Percentiles rank a stretch among this genome's conserved stretches.
Conservation (phyloP, 2,113 vertebrate genomes). For the Tachysurus fulvidraco region DNA sequence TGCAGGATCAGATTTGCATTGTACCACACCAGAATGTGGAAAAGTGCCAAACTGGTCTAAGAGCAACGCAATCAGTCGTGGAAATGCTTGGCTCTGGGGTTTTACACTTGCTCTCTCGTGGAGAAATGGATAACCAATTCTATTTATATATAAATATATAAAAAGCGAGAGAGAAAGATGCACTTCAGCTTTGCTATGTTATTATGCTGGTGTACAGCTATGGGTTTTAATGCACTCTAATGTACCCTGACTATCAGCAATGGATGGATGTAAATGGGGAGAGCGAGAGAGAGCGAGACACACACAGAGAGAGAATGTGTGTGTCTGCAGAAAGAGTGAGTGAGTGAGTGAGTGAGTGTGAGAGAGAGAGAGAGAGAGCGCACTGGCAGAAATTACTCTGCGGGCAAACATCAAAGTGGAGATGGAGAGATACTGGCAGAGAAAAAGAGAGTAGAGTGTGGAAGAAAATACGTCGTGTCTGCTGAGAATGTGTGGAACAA, state of each 20-base stretch:
- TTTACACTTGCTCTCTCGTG: neutral
- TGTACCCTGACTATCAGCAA: conserved; percentile 28
- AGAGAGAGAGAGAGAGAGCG: conserved; percentile 26
- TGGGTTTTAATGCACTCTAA: conserved; percentile 51
- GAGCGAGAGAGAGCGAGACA: neutral
- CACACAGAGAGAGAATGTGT: conserved; percentile 10
- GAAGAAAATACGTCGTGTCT: neutral
- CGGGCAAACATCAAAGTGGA: conserved; percentile 55
- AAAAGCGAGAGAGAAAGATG: conserved; percentile 21
- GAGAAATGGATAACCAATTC: conserved; percentile 6
- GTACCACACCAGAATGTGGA: neutral
- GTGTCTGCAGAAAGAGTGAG: conserved; percentile 34
- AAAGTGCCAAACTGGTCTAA: conserved; percentile 28
- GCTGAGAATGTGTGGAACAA: neutral
- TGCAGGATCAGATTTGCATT: neutral
- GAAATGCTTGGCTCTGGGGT: neutral
- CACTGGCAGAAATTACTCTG: conserved; percentile 44
- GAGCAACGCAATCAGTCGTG: neutral
- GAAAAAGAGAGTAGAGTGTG: neutral
- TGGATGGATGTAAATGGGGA: conserved; percentile 14
- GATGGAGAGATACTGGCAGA: conserved; percentile 36
- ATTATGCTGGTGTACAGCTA: conserved; percentile 29
- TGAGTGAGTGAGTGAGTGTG: neutral
- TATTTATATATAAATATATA: neutral
- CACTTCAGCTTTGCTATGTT: neutral